Evolutionary conservation across 2,888 invertebrate species (phyloP).

Genomic region (Chalcosyrphus nemorum): DNA sequence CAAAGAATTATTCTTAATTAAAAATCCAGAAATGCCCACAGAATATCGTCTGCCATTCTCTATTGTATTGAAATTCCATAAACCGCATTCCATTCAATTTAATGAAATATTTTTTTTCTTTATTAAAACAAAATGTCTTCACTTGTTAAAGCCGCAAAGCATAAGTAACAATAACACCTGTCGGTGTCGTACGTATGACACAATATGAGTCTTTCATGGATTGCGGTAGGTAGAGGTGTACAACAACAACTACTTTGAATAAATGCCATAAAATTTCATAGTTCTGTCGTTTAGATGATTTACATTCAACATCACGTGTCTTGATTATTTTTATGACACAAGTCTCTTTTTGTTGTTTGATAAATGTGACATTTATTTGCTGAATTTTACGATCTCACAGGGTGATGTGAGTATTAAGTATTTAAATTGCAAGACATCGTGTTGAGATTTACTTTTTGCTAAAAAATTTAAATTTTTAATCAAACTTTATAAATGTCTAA

Average conservation of each 20-base stretch:
- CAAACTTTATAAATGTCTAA: too few species aligned
- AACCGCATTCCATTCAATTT: constrained; percentile 32
- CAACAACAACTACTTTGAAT: constrained; percentile 28
- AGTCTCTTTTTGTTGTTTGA: constrained; percentile 39
- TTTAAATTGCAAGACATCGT: too few species aligned
- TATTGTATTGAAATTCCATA: constrained; percentile 4
- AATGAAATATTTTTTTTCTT: constrained; percentile 7
- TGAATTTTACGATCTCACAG: constrained; percentile 36
- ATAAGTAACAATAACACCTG: constrained; percentile 48
- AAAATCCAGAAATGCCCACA: too few species aligned
- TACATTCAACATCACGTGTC: constrained; percentile 48
- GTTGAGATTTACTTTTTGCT: too few species aligned
- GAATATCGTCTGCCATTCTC: too few species aligned
- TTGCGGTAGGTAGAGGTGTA: constrained; percentile 34
- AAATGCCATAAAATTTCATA: constrained; percentile 17
- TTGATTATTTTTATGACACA: constrained; percentile 51
- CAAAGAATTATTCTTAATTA: too few species aligned
- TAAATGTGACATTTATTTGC: constrained; percentile 59
- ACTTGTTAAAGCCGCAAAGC: constrained; percentile 12
- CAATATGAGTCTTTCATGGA: not conserved
- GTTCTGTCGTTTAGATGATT: constrained; percentile 50
- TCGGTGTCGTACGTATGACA: constrained; percentile 6
- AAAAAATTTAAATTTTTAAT: too few species aligned
- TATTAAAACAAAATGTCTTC: not conserved
- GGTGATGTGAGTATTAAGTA: not conserved